Evolutionary conservation across 2,888 invertebrate species (phyloP).

Genomic region (Stictocephala bisonia): DNA sequence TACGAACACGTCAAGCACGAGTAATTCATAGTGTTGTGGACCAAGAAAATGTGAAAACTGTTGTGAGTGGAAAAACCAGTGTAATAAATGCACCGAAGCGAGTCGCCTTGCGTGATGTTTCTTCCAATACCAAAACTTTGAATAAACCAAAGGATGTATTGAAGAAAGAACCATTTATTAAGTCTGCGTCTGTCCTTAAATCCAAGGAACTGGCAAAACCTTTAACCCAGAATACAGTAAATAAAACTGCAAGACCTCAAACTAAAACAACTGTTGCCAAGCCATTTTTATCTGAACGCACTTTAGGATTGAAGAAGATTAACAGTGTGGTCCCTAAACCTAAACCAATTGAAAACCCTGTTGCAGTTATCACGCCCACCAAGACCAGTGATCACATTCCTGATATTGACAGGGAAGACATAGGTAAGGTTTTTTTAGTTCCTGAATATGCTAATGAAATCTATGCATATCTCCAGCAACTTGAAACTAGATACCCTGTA

Average conservation of each 20-base stretch:
- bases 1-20: too few relatives aligned
- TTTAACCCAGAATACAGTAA: not conserved
- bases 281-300: conserved; percentile 11
- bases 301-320: conserved; percentile 15
- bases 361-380: conserved; percentile 3
- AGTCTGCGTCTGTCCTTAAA: not conserved
- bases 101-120: conserved; percentile 17
- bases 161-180: conserved; percentile 1
- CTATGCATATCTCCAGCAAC: conserved; percentile 80
- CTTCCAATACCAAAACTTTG: not conserved
- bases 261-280: not conserved
- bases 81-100: not conserved
- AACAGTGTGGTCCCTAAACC: not conserved
- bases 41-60: conserved; percentile 18
- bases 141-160: not conserved
- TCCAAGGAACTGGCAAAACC: conserved; percentile 20
- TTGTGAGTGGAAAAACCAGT: not conserved
- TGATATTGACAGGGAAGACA: conserved; percentile 82
- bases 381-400: conserved; percentile 64
- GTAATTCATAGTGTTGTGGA: too few relatives aligned
- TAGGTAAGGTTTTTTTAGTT: conserved; percentile 80
- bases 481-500: conserved; percentile 79
- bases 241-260: not conserved
- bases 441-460: conserved; percentile 91
- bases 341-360: not conserved